These are phyloP conservation scores for Notiomystis cincta DNA, from an alignment of 2,113 vertebrate species.

Conservation along the genomic window DNA sequence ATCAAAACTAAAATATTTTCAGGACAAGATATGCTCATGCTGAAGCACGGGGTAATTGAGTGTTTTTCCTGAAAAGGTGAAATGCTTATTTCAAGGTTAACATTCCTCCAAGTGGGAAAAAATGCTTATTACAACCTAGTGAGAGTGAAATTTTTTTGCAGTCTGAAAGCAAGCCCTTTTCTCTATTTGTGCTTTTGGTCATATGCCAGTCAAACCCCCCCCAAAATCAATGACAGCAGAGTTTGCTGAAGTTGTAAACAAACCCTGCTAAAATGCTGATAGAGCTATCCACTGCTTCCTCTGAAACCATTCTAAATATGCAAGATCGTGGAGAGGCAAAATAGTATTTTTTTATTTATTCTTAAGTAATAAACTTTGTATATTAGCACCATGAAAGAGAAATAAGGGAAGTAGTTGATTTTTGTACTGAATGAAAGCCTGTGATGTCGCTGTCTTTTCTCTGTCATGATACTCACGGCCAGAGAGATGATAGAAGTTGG, in stretches of 20 bases:
- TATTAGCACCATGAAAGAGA: not conserved
- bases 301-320: not conserved
- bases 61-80: not conserved
- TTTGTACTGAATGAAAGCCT: rapidly evolving
- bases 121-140: not conserved
- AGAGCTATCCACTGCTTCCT: not conserved
- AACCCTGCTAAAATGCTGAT: not conserved
- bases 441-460: not conserved
- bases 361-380: not conserved
- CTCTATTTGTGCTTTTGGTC: not conserved
- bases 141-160: not conserved
- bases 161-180: not conserved
- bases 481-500: not conserved
- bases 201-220: not conserved
- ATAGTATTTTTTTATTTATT: not conserved
- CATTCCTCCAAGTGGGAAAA: not conserved
- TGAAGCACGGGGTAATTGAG: not conserved
- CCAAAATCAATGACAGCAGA: not conserved
- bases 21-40: not conserved
- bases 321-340: not conserved
- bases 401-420: not conserved
- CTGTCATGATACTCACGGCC: rapidly evolving
- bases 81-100: not conserved
- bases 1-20: not conserved
- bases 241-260: not conserved